Percentiles rank a stretch among this genome's conserved stretches.
phyloP scores from a whole-genome alignment of 1,140 invertebrate species.

The honey bee (Apis mellifera) region Amel_HAv3.1 CM009933.2:5652501-5653000 shows the following conservation, averaged over 20 bases:
- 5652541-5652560: background rate
- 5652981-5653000: too few species aligned
- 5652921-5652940: too few species aligned
- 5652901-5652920: too few species aligned
- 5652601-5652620: background rate
- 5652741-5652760: constrained; percentile 3
- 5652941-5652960: too few species aligned
- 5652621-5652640: background rate
- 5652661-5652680: constrained; percentile 52
- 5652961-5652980: too few species aligned
- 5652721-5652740: constrained; percentile 38
- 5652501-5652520: background rate
- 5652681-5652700: constrained; percentile 28
- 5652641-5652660: constrained; percentile 31
- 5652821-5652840: constrained; percentile 14
- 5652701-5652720: constrained; percentile 50
- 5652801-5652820: constrained; percentile 27
- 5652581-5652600: background rate
- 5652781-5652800: constrained; percentile 13
- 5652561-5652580: constrained; percentile 19
- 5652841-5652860: background rate
- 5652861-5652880: too few species aligned
- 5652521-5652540: background rate
- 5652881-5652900: too few species aligned
- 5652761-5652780: constrained; percentile 12